These are phyloP conservation scores for Agrochola circellaris DNA, from an alignment of 2,888 invertebrate genomes.

Conservation along the genomic window DNA sequence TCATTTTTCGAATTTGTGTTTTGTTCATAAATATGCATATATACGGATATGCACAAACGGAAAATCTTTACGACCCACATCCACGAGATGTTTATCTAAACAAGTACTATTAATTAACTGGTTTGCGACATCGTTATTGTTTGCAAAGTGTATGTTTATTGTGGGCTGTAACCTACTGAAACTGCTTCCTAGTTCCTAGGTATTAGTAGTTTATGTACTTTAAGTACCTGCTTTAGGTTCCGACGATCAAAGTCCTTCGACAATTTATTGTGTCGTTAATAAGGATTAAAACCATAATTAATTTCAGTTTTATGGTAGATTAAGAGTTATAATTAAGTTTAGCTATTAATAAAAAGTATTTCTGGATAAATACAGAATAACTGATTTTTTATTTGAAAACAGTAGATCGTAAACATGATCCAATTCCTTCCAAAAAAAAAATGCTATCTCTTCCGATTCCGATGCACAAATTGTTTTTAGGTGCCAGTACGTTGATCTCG, in stretches of 20 bases:
- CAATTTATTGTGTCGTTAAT: slow-evolving; percentile 2
- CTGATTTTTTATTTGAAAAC: not conserved
- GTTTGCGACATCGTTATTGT: slow-evolving; percentile 62
- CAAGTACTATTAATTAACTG: slow-evolving; percentile 61
- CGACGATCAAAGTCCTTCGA: slow-evolving; percentile 6
- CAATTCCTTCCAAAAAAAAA: not conserved
- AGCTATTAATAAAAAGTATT: not conserved
- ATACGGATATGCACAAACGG: slow-evolving; percentile 54
- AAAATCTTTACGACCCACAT: slow-evolving; percentile 63
- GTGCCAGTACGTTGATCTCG: slow-evolving; percentile 35
- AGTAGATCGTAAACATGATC: not conserved
- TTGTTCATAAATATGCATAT: not conserved
- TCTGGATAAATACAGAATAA: not conserved
- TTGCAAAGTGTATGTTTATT: slow-evolving; percentile 55
- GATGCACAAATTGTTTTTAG: slow-evolving; percentile 50
- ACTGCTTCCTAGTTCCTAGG: slow-evolving; percentile 68
- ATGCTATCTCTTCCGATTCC: slow-evolving; percentile 26
- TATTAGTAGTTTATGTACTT: slow-evolving; percentile 24
- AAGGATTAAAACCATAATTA: not conserved
- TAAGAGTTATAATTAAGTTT: not conserved
- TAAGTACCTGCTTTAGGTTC: not conserved
- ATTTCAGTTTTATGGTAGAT: not conserved
- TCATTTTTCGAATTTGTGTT: not conserved
- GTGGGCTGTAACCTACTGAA: slow-evolving; percentile 62
- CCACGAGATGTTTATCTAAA: slow-evolving; percentile 46